Conservation (phyloP, 2,888 invertebrate species). For the Drosophila sordidula region DNA sequence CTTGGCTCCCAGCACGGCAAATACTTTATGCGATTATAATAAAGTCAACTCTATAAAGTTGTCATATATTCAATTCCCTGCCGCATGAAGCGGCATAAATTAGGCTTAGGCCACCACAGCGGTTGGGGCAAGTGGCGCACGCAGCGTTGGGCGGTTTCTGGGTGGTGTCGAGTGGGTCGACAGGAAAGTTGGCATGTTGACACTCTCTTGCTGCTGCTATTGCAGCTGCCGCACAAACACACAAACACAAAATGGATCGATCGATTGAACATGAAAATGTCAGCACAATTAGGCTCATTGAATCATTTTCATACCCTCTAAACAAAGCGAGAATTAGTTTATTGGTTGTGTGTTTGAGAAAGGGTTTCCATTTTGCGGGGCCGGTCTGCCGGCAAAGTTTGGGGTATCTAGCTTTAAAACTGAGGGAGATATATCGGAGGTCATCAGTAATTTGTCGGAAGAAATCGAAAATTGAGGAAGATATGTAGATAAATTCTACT, state of each 20-base stretch:
- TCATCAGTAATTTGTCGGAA: too few species aligned
- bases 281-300: constrained; percentile 76
- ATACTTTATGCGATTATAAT: constrained; percentile 80
- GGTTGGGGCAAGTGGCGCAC: constrained; percentile 2
- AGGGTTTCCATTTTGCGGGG: too few species aligned
- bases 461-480: too few species aligned
- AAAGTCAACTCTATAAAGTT: constrained; percentile 80
- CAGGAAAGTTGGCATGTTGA: constrained; percentile 13
- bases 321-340: not conserved
- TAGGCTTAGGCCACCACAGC: constrained; percentile 56
- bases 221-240: constrained; percentile 4
- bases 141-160: not conserved
- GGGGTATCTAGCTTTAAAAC: too few species aligned
- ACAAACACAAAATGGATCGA: constrained; percentile 46
- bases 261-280: constrained; percentile 71
- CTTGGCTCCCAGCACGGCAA: constrained; percentile 57
- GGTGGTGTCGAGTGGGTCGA: not conserved
- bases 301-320: constrained; percentile 49
- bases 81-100: constrained; percentile 70
- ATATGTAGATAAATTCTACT: too few species aligned
- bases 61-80: constrained; percentile 77
- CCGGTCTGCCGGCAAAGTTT: too few species aligned
- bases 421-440: too few species aligned
- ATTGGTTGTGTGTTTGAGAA: too few species aligned
- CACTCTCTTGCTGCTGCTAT: constrained; percentile 1